Evolutionary conservation across 2,113 vertebrate species (phyloP), one percentile per base, ranked within the genome.

Genomic region (Nestor notabilis): DNA sequence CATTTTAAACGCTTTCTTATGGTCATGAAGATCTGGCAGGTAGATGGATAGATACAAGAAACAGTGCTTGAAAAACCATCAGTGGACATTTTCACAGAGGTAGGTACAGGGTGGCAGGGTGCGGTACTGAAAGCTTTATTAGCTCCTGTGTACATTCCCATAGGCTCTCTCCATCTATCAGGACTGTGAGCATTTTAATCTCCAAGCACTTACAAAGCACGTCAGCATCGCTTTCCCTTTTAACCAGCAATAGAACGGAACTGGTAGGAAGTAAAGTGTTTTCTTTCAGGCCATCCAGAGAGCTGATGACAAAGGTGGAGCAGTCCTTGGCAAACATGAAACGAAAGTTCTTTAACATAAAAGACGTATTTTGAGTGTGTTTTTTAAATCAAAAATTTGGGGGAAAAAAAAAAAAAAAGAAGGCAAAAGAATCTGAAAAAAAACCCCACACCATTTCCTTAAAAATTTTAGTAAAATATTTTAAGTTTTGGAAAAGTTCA

Each of bases 181-280:
- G 56, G 39, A 81, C 60, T 50, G 87, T 27, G 84, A 75, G 56
- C 47, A 58, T 75, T 94, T 91, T 93, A 58, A 72, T 87, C 74
- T 89, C 56, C 49, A 35, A 43, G 49, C 55, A 46, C 58, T 83
- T 70, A 58, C 0, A 4, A 72, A 74, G n/a, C 52, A 53, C 0
- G 6, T 95, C 87, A 94, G 41, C 55, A 90, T 63, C 85, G 60
- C 71, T 83, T 90, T 79, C 24, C 17, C 28, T 50, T 94, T 95
- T 39, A 85, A 77, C 21, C 33, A 77, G 9, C 50, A 70, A 43
- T 17, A 88, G 46, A 90, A 80, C 53, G 77, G 92, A 53, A 49
- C 41, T 80, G 60, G 31, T 65, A 69, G 52, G 29, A 86, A 18
- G 71, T 27, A 27, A 88, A 55, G 12, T 80, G 66, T 74, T 91